A percentile compares a stretch with the other conserved stretches of the same genome.
phyloP scores from a whole-genome alignment of 2,888 invertebrate genomes.

The Apocheima hispidaria region DNA sequence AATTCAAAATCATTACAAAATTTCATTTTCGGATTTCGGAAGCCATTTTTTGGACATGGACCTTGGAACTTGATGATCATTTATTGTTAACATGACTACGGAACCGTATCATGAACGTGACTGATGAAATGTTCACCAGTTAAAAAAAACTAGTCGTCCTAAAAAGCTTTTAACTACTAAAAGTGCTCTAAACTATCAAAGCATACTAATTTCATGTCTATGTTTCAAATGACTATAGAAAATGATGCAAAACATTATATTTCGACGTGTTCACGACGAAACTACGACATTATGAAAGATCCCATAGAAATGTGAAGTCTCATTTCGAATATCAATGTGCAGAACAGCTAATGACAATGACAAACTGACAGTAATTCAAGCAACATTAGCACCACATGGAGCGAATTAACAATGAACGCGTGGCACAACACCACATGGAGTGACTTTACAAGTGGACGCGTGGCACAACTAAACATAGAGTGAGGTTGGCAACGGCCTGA shows the following conservation, averaged over 20 bases:
- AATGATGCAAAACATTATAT: background rate
- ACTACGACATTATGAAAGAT: background rate
- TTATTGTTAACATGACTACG: too few relatives aligned
- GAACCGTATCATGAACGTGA: too few relatives aligned
- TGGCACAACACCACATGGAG: constrained; percentile 10
- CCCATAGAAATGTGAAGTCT: background rate
- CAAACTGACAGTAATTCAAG: constrained; percentile 29
- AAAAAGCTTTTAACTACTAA: background rate
- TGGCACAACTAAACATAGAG: constrained; percentile 11
- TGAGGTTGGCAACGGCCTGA: background rate
- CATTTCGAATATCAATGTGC: constrained; percentile 10
- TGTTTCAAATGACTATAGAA: background rate
- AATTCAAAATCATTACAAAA: too few relatives aligned
- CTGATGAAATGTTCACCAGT: too few relatives aligned
- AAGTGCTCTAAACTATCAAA: background rate
- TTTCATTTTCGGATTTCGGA: too few relatives aligned
- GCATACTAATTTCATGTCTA: background rate
- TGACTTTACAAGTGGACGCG: constrained; percentile 29
- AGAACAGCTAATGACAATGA: constrained; percentile 19
- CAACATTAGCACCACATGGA: constrained; percentile 29
- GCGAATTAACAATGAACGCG: constrained; percentile 28
- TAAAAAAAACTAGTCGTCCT: background rate
- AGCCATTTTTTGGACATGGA: too few relatives aligned
- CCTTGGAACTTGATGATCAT: too few relatives aligned
- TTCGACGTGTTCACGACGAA: background rate